Evolutionary conservation across 2,113 vertebrate species (phyloP).

Genomic region (Chunga burmeisteri): DNA sequence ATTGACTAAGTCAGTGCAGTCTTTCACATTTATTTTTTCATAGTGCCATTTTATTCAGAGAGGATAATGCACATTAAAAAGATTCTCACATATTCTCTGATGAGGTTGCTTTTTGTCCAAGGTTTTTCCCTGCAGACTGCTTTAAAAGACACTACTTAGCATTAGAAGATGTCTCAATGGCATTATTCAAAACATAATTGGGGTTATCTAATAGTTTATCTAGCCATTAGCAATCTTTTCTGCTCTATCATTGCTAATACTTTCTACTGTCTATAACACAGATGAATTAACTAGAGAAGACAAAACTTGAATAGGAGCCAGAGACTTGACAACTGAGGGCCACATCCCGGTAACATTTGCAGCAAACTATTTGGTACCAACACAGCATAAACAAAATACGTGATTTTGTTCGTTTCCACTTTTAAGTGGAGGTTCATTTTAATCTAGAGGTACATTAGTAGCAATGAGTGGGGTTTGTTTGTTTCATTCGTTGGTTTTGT

Average conservation of each 20-base stretch:
- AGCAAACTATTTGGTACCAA: neutral
- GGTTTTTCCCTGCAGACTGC: neutral
- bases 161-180: neutral
- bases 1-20: neutral
- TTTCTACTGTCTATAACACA: neutral
- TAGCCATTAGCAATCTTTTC: neutral
- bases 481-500: accelerated
- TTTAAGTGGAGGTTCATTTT: neutral
- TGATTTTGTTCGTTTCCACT: neutral
- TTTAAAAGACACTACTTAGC: neutral
- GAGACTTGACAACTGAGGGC: neutral
- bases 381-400: neutral
- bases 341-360: neutral
- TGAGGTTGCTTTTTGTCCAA: neutral
- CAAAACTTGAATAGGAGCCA: neutral
- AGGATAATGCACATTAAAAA: neutral
- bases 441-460: neutral
- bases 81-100: neutral
- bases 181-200: neutral
- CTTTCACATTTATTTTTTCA: neutral
- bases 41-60: neutral
- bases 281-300: neutral
- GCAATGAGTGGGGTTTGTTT: accelerated
- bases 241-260: neutral
- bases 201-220: neutral